Evolutionary conservation across 2,888 invertebrate species (phyloP).

Genomic region (Diarsia brunnea): DNA sequence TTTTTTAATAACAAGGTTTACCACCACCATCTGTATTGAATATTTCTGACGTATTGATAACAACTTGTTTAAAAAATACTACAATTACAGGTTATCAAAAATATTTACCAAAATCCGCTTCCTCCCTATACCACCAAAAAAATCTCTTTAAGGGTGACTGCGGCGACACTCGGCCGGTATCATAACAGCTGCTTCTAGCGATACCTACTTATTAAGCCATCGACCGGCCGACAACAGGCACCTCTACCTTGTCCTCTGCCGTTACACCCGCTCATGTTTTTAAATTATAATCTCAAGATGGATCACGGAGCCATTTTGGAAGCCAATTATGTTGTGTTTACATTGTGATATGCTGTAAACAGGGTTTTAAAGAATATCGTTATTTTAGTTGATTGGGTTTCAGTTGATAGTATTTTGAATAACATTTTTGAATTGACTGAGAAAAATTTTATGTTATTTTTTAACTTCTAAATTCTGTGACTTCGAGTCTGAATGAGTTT

Average conservation of each 20-base stretch:
- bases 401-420: neutral
- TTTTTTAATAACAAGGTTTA: neutral
- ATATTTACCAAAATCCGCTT: slow-evolving; percentile 64
- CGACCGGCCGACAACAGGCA: slow-evolving; percentile 79
- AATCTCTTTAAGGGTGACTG: slow-evolving; percentile 86
- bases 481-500: neutral
- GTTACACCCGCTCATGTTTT: slow-evolving; percentile 86
- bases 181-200: slow-evolving; percentile 89
- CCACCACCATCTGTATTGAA: neutral
- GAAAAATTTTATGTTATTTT: neutral
- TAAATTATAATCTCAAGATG: slow-evolving; percentile 86
- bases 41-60: neutral
- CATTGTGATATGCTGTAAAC: slow-evolving; percentile 53
- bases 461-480: neutral
- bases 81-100: neutral
- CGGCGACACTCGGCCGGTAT: slow-evolving; percentile 89
- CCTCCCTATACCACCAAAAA: slow-evolving; percentile 71
- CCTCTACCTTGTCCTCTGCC: slow-evolving; percentile 71
- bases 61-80: too few species aligned
- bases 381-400: neutral
- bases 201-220: slow-evolving; percentile 90
- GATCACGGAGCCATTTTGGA: slow-evolving; percentile 75
- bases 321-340: slow-evolving; percentile 75
- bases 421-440: neutral
- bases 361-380: slow-evolving; percentile 6